These are phyloP conservation scores for Grantiella picta DNA, from an alignment of 2,113 vertebrate genomes.

Conservation along the genomic window DNA sequence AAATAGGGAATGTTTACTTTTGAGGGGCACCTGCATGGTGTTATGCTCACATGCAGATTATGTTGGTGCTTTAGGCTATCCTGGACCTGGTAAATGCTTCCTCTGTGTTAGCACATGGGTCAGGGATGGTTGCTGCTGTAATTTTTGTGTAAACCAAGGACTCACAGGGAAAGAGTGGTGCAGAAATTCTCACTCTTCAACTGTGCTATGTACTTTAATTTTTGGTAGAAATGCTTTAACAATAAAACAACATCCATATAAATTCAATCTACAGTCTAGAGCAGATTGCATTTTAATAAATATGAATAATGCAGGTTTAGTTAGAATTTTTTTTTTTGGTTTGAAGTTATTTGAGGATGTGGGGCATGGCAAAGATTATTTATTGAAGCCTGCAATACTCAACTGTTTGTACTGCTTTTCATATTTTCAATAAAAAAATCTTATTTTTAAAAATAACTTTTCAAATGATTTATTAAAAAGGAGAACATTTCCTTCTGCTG, in stretches of 20 bases:
- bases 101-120: neutral
- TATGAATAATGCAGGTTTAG: neutral
- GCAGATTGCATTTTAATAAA: neutral
- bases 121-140: too few species aligned
- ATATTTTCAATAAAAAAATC: neutral
- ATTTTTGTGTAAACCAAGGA: too few species aligned
- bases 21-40: neutral
- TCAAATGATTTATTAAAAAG: neutral
- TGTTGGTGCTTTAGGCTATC: neutral
- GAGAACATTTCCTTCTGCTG: neutral
- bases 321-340: neutral
- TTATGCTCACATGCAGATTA: neutral
- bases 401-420: neutral
- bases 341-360: neutral
- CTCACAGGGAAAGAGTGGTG: neutral
- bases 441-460: rapidly evolving
- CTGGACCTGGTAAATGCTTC: neutral
- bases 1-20: neutral
- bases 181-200: neutral
- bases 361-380: neutral
- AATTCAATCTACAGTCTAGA: neutral
- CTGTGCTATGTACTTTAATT: neutral
- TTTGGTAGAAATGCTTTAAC: neutral
- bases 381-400: neutral
- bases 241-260: neutral